phyloP scores from a whole-genome alignment of 2,888 invertebrate genomes.

The Anagyrus pseudococci region DNA sequence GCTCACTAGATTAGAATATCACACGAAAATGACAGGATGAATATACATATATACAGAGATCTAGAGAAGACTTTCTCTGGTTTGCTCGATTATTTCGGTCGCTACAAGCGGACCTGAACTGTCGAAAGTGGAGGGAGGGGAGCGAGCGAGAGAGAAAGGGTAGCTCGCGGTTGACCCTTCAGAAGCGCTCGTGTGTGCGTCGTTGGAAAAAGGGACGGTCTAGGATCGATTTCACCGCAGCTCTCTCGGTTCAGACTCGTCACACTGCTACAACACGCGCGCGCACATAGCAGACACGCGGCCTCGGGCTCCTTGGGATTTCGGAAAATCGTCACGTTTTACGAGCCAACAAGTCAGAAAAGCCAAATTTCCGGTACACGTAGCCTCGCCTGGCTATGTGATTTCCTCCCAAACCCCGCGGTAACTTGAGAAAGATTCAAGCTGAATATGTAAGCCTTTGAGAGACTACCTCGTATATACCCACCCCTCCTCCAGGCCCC shows the following conservation, averaged over 20 bases:
- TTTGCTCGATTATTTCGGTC: too few species aligned
- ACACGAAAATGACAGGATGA: too few species aligned
- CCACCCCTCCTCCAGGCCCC: neutral
- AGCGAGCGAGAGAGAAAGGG: too few species aligned
- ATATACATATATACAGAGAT: too few species aligned
- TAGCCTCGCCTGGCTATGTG: slow-evolving; percentile 22
- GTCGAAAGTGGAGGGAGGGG: too few species aligned
- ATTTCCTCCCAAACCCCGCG: slow-evolving; percentile 17
- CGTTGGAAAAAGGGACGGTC: neutral
- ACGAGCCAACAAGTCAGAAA: slow-evolving; percentile 40
- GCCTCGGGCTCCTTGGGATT: slow-evolving; percentile 19
- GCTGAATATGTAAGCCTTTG: slow-evolving; percentile 29
- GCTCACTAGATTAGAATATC: too few species aligned
- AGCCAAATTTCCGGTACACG: slow-evolving; percentile 39
- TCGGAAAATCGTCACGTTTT: slow-evolving; percentile 37
- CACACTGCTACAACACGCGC: neutral
- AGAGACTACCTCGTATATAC: too few species aligned
- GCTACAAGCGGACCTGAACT: too few species aligned
- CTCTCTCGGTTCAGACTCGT: neutral
- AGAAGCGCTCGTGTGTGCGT: neutral
- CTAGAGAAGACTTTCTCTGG: too few species aligned
- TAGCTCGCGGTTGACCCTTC: too few species aligned
- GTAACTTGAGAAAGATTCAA: slow-evolving; percentile 31
- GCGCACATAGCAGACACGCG: too few species aligned
- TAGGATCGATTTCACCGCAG: neutral